A percentile compares a stretch with the other conserved stretches of the same genome.
Conservation (phyloP, 2,113 vertebrate genomes). For the Labrus mixtus region DNA sequence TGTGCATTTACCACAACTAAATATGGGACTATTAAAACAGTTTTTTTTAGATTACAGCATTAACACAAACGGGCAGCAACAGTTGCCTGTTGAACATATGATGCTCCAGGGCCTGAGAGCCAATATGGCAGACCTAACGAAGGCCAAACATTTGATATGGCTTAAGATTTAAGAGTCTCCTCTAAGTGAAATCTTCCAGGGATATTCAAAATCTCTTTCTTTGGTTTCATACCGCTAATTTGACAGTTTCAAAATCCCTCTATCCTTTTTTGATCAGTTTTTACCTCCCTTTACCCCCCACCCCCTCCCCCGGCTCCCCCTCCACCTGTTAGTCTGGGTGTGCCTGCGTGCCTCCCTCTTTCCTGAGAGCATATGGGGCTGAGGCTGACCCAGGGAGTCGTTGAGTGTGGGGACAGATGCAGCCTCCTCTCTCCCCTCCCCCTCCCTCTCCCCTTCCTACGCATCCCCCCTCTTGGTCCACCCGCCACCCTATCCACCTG, state of each 20-base stretch:
- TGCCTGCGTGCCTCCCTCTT: conserved; percentile 65
- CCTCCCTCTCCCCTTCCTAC: not conserved
- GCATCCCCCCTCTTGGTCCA: conserved; percentile 12
- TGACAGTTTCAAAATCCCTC: conserved; percentile 62
- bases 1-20: not conserved
- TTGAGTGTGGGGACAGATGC: conserved; percentile 82
- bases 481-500: conserved; percentile 77
- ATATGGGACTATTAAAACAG: not conserved
- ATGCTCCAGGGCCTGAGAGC: conserved; percentile 9
- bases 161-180: conserved; percentile 50
- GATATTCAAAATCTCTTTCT: conserved; percentile 44
- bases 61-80: conserved; percentile 28
- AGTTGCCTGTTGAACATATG: conserved; percentile 35
- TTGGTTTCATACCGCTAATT: conserved; percentile 70
- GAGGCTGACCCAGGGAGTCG: conserved; percentile 77
- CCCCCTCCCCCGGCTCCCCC: conserved; percentile 70
- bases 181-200: conserved; percentile 58
- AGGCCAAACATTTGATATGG: conserved; percentile 51
- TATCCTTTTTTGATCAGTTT: conserved; percentile 47
- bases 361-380: conserved; percentile 81
- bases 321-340: conserved; percentile 74
- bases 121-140: conserved; percentile 25
- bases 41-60: not conserved
- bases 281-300: conserved; percentile 38
- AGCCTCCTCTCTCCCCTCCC: conserved; percentile 39